Conservation (phyloP, 2,113 vertebrate genomes). For the Brachirus orientalis region DNA sequence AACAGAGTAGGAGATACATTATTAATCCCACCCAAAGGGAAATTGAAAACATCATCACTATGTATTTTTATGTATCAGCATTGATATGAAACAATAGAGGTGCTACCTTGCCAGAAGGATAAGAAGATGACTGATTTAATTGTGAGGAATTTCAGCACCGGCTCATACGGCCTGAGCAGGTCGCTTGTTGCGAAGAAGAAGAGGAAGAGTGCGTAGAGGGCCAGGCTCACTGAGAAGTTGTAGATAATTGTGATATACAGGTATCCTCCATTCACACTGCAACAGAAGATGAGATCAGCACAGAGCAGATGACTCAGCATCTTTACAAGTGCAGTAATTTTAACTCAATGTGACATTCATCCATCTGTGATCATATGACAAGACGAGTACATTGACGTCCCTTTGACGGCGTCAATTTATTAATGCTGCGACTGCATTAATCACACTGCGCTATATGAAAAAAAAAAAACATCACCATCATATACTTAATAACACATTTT, state of each 20-base stretch:
- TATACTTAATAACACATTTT: neutral
- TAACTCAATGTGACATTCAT: neutral
- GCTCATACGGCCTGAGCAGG: constrained; percentile 90
- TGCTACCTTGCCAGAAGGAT: constrained; percentile 96
- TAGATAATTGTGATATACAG: constrained; percentile 96
- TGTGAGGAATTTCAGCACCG: constrained; percentile 95
- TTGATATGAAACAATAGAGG: neutral
- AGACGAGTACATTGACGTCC: too few relatives aligned
- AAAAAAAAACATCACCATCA: neutral
- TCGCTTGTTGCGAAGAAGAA: constrained; percentile 95
- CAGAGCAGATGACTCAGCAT: neutral
- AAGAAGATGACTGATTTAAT: constrained; percentile 97
- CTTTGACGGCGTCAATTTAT: neutral
- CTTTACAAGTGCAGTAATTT: neutral
- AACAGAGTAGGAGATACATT: too few relatives aligned
- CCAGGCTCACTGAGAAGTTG: constrained; percentile 93
- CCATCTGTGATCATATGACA: neutral
- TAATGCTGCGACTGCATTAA: neutral
- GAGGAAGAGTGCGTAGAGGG: constrained; percentile 93
- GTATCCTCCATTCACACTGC: constrained; percentile 90
- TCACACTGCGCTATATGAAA: neutral
- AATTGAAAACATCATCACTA: too few relatives aligned
- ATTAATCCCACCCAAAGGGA: neutral
- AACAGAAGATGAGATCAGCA: neutral
- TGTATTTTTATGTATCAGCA: neutral